Base-by-base conservation (phyloP, 2,113 vertebrate species). In the Sorex fumeus region DNA sequence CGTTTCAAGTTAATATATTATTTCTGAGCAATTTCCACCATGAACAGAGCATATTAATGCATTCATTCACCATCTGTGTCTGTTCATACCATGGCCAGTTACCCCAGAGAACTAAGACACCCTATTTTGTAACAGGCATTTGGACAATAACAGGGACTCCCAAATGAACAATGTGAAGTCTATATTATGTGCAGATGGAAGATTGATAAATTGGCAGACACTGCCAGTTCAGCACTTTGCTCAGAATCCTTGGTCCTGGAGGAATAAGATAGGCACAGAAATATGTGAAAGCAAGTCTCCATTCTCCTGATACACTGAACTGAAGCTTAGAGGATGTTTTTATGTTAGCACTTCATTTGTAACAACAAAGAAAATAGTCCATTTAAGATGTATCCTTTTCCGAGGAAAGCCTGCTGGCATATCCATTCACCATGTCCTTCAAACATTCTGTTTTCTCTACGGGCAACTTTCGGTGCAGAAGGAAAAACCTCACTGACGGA, bases 61-160 rank as follows among this genome's bases (percentile, higher is more conserved):
- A 92, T 93, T 93, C 89, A 93, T 30, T 94, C 78, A 85, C 92
- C 95, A 96, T 96, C 96, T 97, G 93, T 89, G 91, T 71, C 92
- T 67, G 11, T 67, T 87, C 77, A 80, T 94, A 74, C 34, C 80
- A 87, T 3, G 70, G 93, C 94, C 94, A 96, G 92, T 91, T 94
- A 92, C 83, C 88, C 90, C 8, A 71, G 84, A 95, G 92, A 69
- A 95, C 76, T 71, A 82, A 93, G 93, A 90, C 84, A 89, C 78
- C 95, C 88, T 87, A 32, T 85, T 95, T 92, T 95, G 88, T 94
- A 81, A 95, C 34, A 94, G 94, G 72, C 92, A 72, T 77, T 92
- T 94, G 88, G 77, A 94, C 93, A 95, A 93, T 92, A 81, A 81
- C 91, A 93, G 84, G 90, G 86, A 89, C 88, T 94, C 92, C 91